Evolutionary conservation across 1,140 invertebrate genomes (phyloP), one percentile per base, ranked within the genome.

Genomic region (Drosophila prosaltans): DNA sequence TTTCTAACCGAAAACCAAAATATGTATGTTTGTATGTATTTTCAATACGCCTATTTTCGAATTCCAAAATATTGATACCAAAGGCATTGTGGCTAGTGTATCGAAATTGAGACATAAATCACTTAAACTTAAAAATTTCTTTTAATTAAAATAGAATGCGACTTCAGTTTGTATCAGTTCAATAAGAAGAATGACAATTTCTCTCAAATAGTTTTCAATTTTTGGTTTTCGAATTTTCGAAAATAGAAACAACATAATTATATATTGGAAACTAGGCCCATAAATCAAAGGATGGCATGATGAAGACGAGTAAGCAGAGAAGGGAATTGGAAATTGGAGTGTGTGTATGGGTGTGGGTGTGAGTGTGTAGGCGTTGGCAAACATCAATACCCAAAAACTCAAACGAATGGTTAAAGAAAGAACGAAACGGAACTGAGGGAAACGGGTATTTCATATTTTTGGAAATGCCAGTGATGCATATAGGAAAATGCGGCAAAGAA

Each of bases 161-260:
- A 21, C 16, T 48, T 48, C 45, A 24, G 45, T 48, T 48, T 48
- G 3, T 21, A 8, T 51, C n/a, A 51, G 21, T 51, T 24, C 8
- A 58, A 58, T 68, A n/a, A 24, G 61, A 69, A 24, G 61, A 73
- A 78, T 71, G 75, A 83, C 72, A 83, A 67, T 79, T 67, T 81
- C 67, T 69, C 65, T 51, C 45, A 75, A 62, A 78, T 51, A 74
- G 68, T 78, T 62, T 57, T 81, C 48, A 39, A 66, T 72, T 78
- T 51, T 51, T 51, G 28, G 45, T 51, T 16, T 16, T 51, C 45
- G 9, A 26, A 51, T 45, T 48, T 48, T 85, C 70, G 65, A 74
- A 85, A 80, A 84, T 80, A 85, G 71, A 81, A 86, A 78, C 82
- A 85, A 78, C 82, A 85, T 85, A 85, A 85, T 85, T 85, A 85